Evolutionary conservation across 2,113 vertebrate species (phyloP).

Genomic region (Empidonax traillii): DNA sequence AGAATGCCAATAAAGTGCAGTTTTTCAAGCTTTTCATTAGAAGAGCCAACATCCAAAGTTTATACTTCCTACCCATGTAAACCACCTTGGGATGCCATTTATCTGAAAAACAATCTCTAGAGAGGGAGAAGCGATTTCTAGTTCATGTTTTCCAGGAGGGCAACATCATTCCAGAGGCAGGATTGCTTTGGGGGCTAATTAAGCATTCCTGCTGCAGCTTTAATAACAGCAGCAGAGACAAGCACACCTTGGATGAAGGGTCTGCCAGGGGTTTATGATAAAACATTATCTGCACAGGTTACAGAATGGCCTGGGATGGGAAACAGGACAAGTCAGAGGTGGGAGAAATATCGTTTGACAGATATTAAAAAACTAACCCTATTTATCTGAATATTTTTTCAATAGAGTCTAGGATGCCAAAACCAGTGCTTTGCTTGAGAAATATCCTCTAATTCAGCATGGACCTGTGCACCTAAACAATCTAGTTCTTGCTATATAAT

Average conservation of each 20-base stretch:
- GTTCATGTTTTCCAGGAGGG: constrained; percentile 22
- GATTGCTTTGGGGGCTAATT: constrained; percentile 14
- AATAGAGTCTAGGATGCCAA: not conserved
- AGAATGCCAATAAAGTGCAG: not conserved
- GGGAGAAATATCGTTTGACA: not conserved
- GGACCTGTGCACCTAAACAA: not conserved
- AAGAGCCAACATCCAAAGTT: not conserved
- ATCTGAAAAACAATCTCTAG: not conserved
- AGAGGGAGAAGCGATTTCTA: constrained; percentile 9
- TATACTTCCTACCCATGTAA: not conserved
- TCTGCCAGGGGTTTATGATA: not conserved
- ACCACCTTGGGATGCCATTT: constrained; percentile 22
- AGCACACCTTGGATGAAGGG: not conserved
- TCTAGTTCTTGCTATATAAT: not conserved
- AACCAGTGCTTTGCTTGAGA: not conserved
- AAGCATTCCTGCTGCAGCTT: not conserved
- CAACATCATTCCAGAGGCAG: not conserved
- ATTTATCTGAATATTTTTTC: not conserved
- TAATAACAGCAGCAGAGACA: not conserved
- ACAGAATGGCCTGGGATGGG: not conserved
- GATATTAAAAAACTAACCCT: not conserved
- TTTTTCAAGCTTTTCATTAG: constrained; percentile 38
- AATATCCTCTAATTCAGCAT: not conserved
- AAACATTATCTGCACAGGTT: not conserved
- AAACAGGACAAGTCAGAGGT: not conserved